Percentiles rank a stretch among this genome's conserved stretches.
phyloP scores from a whole-genome alignment of 2,888 invertebrate species.

The Melanargia galathea region DNA sequence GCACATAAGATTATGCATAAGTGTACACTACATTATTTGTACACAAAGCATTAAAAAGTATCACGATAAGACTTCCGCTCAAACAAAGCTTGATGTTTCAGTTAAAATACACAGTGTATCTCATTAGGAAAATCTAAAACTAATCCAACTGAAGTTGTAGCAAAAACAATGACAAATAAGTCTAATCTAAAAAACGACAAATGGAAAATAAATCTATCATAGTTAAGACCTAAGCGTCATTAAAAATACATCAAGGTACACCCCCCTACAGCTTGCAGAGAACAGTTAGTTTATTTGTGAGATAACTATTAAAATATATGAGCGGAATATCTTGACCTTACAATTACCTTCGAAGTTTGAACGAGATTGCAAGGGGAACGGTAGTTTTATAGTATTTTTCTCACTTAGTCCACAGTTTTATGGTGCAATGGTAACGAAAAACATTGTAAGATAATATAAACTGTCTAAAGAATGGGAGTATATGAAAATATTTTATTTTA shows the following conservation, averaged over 20 bases:
- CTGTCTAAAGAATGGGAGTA: conserved; percentile 22
- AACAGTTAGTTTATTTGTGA: conserved; percentile 23
- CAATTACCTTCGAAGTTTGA: conserved; percentile 34
- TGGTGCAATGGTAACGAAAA: conserved; percentile 31
- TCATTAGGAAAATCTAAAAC: conserved; percentile 12
- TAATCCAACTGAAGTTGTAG: conserved; percentile 6
- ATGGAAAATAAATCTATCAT: conserved; percentile 27
- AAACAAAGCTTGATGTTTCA: conserved; percentile 4
- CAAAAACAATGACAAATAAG: conserved; percentile 22
- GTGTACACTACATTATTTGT: too few relatives aligned
- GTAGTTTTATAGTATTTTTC: conserved; percentile 34
- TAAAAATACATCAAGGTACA: conserved; percentile 25
- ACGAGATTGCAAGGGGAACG: conserved; percentile 30
- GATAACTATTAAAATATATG: conserved; percentile 32
- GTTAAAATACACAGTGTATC: not conserved
- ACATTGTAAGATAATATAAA: conserved; percentile 27
- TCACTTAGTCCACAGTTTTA: conserved; percentile 31
- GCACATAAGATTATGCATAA: not conserved
- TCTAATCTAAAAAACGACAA: conserved; percentile 21
- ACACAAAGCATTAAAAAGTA: not conserved
- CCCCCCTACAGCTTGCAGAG: conserved; percentile 6
- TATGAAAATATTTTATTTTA: conserved; percentile 32
- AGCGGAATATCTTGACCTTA: conserved; percentile 30
- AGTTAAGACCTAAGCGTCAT: conserved; percentile 20
- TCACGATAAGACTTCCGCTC: not conserved